Evolutionary conservation across 1,140 invertebrate species (phyloP).

Genomic region (Apis dorsata): DNA sequence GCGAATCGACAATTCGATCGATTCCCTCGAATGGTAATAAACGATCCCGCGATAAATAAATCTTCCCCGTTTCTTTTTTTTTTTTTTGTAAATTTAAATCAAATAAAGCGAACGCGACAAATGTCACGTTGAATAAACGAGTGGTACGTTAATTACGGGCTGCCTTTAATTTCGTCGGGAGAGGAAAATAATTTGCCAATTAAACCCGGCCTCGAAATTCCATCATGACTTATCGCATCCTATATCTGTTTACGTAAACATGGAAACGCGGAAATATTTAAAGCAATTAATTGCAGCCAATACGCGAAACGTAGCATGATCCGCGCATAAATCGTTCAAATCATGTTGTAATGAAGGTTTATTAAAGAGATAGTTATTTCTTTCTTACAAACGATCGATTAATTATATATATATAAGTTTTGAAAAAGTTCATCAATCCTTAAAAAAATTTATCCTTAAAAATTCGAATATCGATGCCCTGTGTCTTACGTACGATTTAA

Average conservation of each 20-base stretch:
- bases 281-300: slow-evolving; percentile 5
- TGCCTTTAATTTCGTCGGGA: neutral
- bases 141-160: neutral
- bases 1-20: neutral
- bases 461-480: no score
- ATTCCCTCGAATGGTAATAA: neutral
- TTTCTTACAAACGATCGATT: no score
- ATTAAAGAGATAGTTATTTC: no score
- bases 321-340: neutral
- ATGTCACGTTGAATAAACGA: neutral
- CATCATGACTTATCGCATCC: neutral
- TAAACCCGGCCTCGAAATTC: neutral
- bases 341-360: neutral
- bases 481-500: no score
- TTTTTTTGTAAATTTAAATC: neutral
- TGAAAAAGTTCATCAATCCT: no score
- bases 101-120: neutral
- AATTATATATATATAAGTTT: no score
- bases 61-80: neutral
- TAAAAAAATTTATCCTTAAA: no score
- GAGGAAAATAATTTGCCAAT: slow-evolving; percentile 8
- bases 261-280: neutral
- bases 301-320: neutral
- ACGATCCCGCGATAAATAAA: no score
- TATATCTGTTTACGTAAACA: neutral